A percentile compares a stretch with the other conserved stretches of the same genome.
phyloP scores from a whole-genome alignment of 2,888 invertebrate genomes.

The Polymixis lichenea region DNA sequence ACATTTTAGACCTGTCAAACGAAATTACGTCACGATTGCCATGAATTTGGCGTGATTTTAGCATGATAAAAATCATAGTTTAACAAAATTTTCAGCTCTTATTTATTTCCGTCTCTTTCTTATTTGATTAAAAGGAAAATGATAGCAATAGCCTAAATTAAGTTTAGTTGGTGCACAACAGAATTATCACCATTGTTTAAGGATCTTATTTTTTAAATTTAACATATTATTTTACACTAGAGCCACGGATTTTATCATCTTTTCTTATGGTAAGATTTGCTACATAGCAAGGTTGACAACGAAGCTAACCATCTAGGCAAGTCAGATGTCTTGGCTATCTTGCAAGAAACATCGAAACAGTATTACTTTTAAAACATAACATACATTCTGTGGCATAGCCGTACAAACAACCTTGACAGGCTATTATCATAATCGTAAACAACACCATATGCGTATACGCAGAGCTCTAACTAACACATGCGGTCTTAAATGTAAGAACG shows the following conservation, averaged over 20 bases:
- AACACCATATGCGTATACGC: conserved; percentile 17
- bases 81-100: too few species aligned
- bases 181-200: neutral
- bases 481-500: conserved; percentile 14
- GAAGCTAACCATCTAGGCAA: neutral
- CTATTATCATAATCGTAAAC: conserved; percentile 29
- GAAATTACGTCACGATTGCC: too few species aligned
- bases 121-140: too few species aligned
- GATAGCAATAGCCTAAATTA: too few species aligned
- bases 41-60: too few species aligned
- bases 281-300: neutral
- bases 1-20: too few species aligned
- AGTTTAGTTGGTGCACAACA: too few species aligned
- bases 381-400: neutral
- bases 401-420: conserved; percentile 8
- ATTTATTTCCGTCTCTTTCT: too few species aligned
- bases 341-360: neutral
- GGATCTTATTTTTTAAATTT: neutral
- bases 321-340: neutral
- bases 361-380: neutral
- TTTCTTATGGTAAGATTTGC: neutral
- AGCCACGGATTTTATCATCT: neutral
- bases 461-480: neutral
- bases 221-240: neutral
- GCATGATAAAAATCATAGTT: too few species aligned